Evolutionary conservation across 2,113 vertebrate genomes (phyloP).

Genomic region (Chamaetylas fuelleborni): DNA sequence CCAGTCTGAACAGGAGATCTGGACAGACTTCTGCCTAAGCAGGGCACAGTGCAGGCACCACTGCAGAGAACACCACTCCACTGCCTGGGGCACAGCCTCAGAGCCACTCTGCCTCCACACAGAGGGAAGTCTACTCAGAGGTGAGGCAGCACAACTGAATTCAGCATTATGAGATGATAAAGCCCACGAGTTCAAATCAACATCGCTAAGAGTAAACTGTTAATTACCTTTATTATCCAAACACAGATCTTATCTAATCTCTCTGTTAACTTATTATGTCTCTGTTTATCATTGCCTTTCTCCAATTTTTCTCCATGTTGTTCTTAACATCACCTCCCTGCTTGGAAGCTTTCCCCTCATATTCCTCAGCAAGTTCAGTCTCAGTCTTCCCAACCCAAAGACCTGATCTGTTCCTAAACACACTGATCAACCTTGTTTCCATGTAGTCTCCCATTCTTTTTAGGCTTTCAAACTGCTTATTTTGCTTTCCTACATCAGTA

Average conservation of each 20-base stretch:
- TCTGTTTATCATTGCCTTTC: neutral
- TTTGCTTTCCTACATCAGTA: neutral
- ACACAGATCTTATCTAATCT: neutral
- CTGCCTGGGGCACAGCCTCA: neutral
- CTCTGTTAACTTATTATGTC: neutral
- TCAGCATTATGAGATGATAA: fast-evolving
- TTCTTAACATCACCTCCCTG: neutral
- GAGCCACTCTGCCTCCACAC: neutral
- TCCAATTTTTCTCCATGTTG: neutral
- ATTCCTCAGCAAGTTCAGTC: neutral
- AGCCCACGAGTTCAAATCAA: neutral
- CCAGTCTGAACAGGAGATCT: neutral
- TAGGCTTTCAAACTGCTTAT: neutral
- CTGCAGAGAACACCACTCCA: fast-evolving
- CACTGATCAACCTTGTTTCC: neutral
- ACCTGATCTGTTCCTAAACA: neutral
- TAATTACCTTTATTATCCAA: neutral
- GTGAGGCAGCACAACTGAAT: neutral
- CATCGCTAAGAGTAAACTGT: neutral
- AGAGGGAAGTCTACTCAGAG: neutral
- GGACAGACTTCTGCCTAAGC: neutral
- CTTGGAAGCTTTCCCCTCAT: neutral
- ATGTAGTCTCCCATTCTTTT: neutral
- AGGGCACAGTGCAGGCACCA: neutral
- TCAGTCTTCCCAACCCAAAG: neutral